Base-by-base conservation (phyloP, 2,888 invertebrate genomes). In the Pasiphila rectangulata region DNA sequence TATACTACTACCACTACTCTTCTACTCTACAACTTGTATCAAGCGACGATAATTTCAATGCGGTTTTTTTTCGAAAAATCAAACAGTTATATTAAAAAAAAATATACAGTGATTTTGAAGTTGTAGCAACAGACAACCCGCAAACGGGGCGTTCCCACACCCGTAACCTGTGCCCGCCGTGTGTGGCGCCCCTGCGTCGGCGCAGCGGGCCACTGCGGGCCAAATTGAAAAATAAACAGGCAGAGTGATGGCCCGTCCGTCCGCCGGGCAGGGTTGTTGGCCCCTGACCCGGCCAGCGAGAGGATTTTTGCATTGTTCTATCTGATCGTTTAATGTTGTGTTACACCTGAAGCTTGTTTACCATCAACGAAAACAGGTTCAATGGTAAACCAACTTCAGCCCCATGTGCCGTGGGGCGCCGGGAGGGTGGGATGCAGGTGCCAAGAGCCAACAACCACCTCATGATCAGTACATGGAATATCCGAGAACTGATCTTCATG, bases 161-260 rank as follows among this genome's bases (percentile, higher is more conserved):
- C 60, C 67, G 61, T 84, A 86, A 87, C 76, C 71, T 84, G 87
- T 80, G 79, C 79, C 55, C 85, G 72, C 72, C 67, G 84, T 87
- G 87, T 87, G 87, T 85, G 87, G 87, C 79, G 79, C 74, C 87
- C 86, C 85, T 87, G 32, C 32, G 17, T 17, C 32, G 79, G 81
- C 76, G 86, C 84, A 84, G 64, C 62, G 65, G 61, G 41, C 42
- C 66, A 63, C 63, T 83, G 83, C 83, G 81, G 79, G 73, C 69
- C 69, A 78, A 84, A 85, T 86, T 86, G 87, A 86, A 86, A 87
- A 87, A 87, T 86, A 87, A 87, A 87, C 86, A 86, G 69, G 58
- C 72, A 81, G 83, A 82, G 75, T 79, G 85, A 83, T 82, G 77
- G 72, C 64, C 65, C 63, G 70, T 69, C 46, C 61, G 59, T 45